Conservation (phyloP, 2,113 vertebrate genomes). For the Mixornis gularis region DNA sequence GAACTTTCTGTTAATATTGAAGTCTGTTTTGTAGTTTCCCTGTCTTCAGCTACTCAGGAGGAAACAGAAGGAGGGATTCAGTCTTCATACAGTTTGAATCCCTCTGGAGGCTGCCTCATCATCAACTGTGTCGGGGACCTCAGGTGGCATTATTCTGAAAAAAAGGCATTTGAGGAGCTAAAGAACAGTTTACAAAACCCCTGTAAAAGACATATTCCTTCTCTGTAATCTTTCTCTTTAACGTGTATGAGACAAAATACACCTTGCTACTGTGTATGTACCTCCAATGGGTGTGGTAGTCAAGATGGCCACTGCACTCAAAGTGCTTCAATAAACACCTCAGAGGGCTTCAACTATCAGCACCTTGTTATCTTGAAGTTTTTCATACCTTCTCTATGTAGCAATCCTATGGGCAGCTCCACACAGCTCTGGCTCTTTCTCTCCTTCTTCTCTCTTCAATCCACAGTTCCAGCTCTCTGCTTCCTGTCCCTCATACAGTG, state of each 20-base stretch:
- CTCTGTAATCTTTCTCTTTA: not conserved
- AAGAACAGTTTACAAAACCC: not conserved
- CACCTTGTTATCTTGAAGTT: too few species aligned
- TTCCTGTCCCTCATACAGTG: too few species aligned
- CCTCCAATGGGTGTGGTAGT: not conserved
- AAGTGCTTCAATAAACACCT: too few species aligned
- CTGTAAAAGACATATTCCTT: not conserved
- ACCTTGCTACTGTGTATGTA: not conserved
- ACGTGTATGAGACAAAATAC: not conserved
- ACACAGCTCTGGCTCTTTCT: too few species aligned
- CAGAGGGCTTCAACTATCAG: too few species aligned
- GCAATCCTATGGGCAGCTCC: too few species aligned
- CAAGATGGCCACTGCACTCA: too few species aligned
- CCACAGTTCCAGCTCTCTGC: too few species aligned
- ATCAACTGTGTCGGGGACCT: not conserved
- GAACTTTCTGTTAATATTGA: not conserved
- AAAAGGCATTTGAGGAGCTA: not conserved
- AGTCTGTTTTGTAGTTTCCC: not conserved
- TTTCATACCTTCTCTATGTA: too few species aligned
- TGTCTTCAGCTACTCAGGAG: not conserved
- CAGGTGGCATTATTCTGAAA: not conserved
- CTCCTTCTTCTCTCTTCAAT: too few species aligned
- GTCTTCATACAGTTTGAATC: not conserved
- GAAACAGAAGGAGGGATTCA: not conserved
- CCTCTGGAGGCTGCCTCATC: not conserved